These are phyloP conservation scores for Gobiocypris rarus DNA, from an alignment of 2,113 vertebrate species.

Conservation along the genomic window DNA sequence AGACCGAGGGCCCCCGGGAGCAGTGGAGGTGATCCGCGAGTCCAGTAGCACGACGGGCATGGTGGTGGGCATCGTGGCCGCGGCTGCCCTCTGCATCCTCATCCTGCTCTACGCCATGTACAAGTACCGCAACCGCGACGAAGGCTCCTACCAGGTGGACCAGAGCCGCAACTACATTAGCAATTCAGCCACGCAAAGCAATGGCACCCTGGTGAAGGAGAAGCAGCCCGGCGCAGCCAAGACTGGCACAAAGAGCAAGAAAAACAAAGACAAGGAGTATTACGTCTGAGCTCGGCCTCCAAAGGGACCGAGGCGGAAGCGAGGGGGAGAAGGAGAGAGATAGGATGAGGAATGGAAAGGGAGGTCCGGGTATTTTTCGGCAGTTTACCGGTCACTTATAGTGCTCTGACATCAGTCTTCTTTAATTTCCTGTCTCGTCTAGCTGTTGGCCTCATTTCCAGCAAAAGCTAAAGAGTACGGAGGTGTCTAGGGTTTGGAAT, in stretches of 20 bases:
- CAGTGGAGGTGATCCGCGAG: slow-evolving; percentile 89
- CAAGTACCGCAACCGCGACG: slow-evolving; percentile 94
- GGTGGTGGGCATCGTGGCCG: slow-evolving; percentile 95
- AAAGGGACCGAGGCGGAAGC: slow-evolving; percentile 62
- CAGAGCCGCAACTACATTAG: slow-evolving; percentile 95
- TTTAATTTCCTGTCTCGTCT: slow-evolving; percentile 12
- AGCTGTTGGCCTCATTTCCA: slow-evolving; percentile 5
- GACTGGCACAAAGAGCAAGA: slow-evolving; percentile 90
- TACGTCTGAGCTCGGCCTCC: slow-evolving; percentile 83
- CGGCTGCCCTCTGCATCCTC: slow-evolving; percentile 93
- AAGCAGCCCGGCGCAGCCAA: slow-evolving; percentile 84
- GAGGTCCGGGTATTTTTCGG: slow-evolving; percentile 24
- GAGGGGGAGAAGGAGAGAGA: slow-evolving; percentile 57
- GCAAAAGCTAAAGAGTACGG: background rate
- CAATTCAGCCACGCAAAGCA: slow-evolving; percentile 91
- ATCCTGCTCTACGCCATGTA: slow-evolving; percentile 97
- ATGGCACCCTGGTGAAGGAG: slow-evolving; percentile 87
- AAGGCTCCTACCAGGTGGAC: slow-evolving; percentile 95
- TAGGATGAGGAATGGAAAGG: slow-evolving; percentile 52
- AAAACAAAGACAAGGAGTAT: slow-evolving; percentile 96
- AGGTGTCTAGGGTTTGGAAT: background rate
- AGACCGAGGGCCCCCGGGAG: slow-evolving; percentile 84
- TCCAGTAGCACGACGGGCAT: slow-evolving; percentile 95
- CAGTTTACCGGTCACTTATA: slow-evolving; percentile 28
- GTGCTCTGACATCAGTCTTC: slow-evolving; percentile 5